Base-by-base conservation (phyloP, 1,140 invertebrate species). In the Octopus sinensis region DNA sequence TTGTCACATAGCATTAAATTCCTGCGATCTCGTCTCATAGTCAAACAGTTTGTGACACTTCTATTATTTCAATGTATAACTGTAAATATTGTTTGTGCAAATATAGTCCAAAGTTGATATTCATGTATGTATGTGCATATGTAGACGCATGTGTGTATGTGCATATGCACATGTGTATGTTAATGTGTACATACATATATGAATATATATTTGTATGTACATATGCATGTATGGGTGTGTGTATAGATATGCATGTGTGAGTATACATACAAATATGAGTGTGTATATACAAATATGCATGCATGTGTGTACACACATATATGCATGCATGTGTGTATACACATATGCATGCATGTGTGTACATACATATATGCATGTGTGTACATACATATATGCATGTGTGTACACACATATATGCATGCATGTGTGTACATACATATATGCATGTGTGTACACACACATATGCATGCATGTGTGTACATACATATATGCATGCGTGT, bases 361-460 rank as follows among this genome's bases (percentile, higher is more conserved):
- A 23, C 0, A 23, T 23, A 23, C 0, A 23, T 23, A 23, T 23
- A 23, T 23, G 23, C 23, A 23, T 23, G 23, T 62, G 56, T 17
- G 17, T 17, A 62, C 1, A 62, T 17, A 62, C 56, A 62, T 17
- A 17, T 17, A 17, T 17, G 17, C 56, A 62, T 62, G 17, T 17
- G 17, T 17, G 17, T 17, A 62, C 17, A 62, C 1, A 62, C 56
- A 62, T 62, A 62, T 62, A 62, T 62, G 17, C 17, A 62, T 62
- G 17, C 17, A 62, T 62, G 17, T 17, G 17, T 62, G 7, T 62
- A 62, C 56, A 62, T 17, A 62, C 56, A 62, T 6, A 54, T 51
- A 51, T 51, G 43, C 13, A 81, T 52, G 71, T 54, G 79, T 30
- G 76, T 76, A 81, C 75, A 79, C 54, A 83, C 75, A 81, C 54